Conservation (phyloP, 2,113 vertebrate species). For the Crocuta crocuta region DNA sequence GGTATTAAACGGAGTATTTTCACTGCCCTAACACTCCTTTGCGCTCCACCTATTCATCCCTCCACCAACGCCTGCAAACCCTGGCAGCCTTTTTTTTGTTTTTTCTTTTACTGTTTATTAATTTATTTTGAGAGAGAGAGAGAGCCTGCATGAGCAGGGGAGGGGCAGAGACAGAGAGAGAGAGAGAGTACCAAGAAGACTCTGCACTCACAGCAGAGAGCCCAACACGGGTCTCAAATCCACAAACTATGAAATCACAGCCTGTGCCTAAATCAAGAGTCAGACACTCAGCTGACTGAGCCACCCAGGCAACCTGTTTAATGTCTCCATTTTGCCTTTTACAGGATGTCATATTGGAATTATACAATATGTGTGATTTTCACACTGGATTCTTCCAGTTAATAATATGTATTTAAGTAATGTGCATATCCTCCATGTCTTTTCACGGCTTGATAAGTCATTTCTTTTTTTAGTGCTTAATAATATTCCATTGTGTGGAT, state of each 20-base stretch:
- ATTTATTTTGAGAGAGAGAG: too few relatives aligned
- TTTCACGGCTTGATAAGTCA: neutral
- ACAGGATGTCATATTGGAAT: neutral
- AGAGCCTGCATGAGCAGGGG: too few relatives aligned
- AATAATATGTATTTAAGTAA: neutral
- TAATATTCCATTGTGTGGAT: neutral
- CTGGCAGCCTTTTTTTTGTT: neutral
- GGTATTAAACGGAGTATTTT: neutral
- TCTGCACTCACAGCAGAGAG: too few relatives aligned
- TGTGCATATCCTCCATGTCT: neutral
- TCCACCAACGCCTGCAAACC: neutral
- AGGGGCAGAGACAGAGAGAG: too few relatives aligned
- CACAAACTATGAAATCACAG: too few relatives aligned
- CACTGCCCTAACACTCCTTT: neutral
- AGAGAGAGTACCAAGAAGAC: too few relatives aligned
- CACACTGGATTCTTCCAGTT: neutral
- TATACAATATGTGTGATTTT: neutral
- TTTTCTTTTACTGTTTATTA: too few relatives aligned
- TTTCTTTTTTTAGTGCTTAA: neutral
- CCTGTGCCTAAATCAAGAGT: too few relatives aligned
- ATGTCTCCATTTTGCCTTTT: neutral
- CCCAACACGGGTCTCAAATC: too few relatives aligned
- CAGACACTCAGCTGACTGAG: too few relatives aligned
- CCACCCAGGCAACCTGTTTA: too few relatives aligned
- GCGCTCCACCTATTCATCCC: neutral